Percentiles rank a stretch among this genome's conserved stretches.
Evolutionary conservation across 2,888 invertebrate species (phyloP).

Genomic region (Gibbula magus): DNA sequence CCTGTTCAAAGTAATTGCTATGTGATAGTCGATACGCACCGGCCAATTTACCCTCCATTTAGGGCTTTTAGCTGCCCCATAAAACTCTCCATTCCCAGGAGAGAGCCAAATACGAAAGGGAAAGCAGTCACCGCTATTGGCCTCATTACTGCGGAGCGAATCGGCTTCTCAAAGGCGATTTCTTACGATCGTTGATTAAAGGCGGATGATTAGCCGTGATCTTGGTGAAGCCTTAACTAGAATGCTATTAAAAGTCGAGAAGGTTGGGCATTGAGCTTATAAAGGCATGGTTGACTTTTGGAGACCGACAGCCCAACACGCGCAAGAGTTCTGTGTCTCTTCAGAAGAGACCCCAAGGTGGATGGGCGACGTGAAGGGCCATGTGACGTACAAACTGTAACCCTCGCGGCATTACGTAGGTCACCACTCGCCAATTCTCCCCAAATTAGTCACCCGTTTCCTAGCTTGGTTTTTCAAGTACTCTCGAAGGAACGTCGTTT

Average conservation of each 20-base stretch:
- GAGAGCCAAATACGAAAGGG: constrained; percentile 26
- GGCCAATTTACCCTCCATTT: constrained; percentile 53
- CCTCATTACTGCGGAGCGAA: constrained; percentile 17
- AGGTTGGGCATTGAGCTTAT: constrained; percentile 40
- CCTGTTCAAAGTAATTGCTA: constrained; percentile 33
- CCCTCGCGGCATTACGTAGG: background rate
- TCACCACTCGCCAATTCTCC: constrained; percentile 9
- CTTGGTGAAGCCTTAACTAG: constrained; percentile 42
- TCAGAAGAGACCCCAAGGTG: background rate
- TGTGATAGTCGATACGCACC: constrained; percentile 42
- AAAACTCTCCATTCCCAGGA: constrained; percentile 45
- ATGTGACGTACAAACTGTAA: background rate
- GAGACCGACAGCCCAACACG: constrained; percentile 30
- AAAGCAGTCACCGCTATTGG: constrained; percentile 14
- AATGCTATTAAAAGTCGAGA: constrained; percentile 46
- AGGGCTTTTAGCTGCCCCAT: constrained; percentile 51
- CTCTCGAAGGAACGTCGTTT: constrained; percentile 9
- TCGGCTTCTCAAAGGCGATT: constrained; percentile 21
- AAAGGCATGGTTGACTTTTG: constrained; percentile 47
- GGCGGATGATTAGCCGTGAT: constrained; percentile 18
- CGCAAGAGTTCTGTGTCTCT: background rate
- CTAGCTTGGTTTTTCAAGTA: constrained; percentile 14
- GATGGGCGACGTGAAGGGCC: background rate
- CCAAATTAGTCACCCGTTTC: constrained; percentile 21
- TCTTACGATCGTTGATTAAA: constrained; percentile 18